Evolutionary conservation across 2,888 invertebrate genomes (phyloP).

Genomic region (Gari tellinella): DNA sequence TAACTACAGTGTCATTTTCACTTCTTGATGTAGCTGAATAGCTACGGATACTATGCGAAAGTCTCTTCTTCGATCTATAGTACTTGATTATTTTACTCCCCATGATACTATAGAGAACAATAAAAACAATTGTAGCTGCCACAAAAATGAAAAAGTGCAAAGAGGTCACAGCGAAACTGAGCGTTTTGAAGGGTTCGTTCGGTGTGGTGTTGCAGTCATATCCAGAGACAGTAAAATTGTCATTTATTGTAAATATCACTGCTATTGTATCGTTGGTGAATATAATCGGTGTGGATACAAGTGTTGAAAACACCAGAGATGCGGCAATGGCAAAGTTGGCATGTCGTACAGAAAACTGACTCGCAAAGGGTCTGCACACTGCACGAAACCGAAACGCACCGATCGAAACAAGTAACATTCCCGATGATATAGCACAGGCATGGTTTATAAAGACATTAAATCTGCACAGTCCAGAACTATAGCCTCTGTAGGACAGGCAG

Average conservation of each 20-base stretch:
- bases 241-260: neutral
- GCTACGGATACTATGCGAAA: neutral
- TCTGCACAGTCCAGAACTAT: neutral
- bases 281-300: conserved; percentile 2
- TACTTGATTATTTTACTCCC: neutral
- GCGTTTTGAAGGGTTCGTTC: neutral
- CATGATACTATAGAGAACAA: conserved; percentile 6
- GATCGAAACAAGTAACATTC: neutral
- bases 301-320: neutral
- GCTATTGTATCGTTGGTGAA: neutral
- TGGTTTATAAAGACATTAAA: conserved; percentile 8
- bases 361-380: conserved; percentile 1
- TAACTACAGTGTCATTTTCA: no score
- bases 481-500: neutral
- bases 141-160: conserved; percentile 1
- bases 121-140: neutral
- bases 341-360: neutral
- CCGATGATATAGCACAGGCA: neutral
- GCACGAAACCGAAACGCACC: conserved; percentile 7
- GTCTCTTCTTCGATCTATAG: neutral
- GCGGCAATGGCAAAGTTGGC: neutral
- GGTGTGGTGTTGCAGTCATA: conserved; percentile 1
- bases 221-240: neutral
- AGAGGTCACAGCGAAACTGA: neutral
- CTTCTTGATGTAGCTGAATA: neutral